These are phyloP conservation scores for Drosophila neoperkinsi DNA, from an alignment of 2,888 invertebrate genomes.

Conservation along the genomic window DNA sequence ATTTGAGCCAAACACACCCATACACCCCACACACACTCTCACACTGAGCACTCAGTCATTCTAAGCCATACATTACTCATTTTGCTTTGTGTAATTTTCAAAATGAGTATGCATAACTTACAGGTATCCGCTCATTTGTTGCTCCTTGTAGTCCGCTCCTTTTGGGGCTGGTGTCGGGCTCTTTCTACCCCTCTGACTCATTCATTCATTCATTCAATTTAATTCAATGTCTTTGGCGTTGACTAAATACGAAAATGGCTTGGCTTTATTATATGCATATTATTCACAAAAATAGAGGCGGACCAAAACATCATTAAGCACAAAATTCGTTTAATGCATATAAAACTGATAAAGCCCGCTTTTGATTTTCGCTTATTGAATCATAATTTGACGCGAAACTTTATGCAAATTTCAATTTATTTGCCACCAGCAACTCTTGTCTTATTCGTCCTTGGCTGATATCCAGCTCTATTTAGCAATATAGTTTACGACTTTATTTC, in stretches of 20 bases:
- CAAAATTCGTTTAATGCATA: conserved; percentile 26
- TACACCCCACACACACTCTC: conserved; percentile 21
- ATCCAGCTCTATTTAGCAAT: conserved; percentile 37
- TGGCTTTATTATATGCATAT: conserved; percentile 65
- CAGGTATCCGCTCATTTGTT: conserved; percentile 9
- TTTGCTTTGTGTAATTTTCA: conserved; percentile 61
- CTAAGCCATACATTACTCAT: background rate
- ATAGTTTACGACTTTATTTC: conserved; percentile 74
- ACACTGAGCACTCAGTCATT: conserved; percentile 1
- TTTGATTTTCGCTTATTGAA: conserved; percentile 66
- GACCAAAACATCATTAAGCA: conserved; percentile 40
- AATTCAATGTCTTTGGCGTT: conserved; percentile 64
- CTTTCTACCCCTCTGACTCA: background rate
- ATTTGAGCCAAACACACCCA: conserved; percentile 33
- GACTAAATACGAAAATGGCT: conserved; percentile 75
- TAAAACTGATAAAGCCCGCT: conserved; percentile 22
- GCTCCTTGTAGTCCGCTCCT: conserved; percentile 1
- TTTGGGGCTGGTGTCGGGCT: conserved; percentile 12
- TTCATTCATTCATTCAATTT: conserved; percentile 38
- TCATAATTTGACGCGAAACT: conserved; percentile 63
- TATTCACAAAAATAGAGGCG: conserved; percentile 72
- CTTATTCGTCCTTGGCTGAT: conserved; percentile 38
- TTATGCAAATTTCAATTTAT: conserved; percentile 74
- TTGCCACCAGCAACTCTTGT: conserved; percentile 34
- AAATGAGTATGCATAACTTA: conserved; percentile 62